A percentile compares a stretch with the other conserved stretches of the same genome.
Evolutionary conservation across 2,888 invertebrate species (phyloP).

Genomic region (Parascotia fuliginaria): DNA sequence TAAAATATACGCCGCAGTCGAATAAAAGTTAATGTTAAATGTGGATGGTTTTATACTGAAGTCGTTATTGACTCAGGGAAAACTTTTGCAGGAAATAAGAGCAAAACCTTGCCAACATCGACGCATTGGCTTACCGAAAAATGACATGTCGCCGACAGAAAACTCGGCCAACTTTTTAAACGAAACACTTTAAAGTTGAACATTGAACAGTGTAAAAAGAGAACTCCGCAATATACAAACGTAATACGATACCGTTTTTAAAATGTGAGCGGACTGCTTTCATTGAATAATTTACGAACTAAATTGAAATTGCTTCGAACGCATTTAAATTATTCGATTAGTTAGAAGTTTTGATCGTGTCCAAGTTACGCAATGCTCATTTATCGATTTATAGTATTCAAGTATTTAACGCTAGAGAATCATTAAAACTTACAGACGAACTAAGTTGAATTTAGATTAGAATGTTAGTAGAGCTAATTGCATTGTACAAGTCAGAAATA

Average conservation of each 20-base stretch:
- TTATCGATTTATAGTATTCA: slow-evolving; percentile 29
- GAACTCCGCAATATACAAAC: slow-evolving; percentile 11
- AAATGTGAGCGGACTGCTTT: slow-evolving; percentile 14
- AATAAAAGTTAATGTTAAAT: neutral
- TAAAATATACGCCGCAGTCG: neutral
- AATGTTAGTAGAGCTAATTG: neutral
- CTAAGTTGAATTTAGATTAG: neutral
- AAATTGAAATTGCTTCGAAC: slow-evolving; percentile 32
- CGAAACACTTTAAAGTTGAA: slow-evolving; percentile 20
- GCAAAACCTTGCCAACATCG: slow-evolving; percentile 39
- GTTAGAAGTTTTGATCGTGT: slow-evolving; percentile 34
- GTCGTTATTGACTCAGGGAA: slow-evolving; percentile 31
- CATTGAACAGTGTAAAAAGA: slow-evolving; percentile 12
- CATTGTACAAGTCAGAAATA: slow-evolving; percentile 31
- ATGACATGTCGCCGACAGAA: slow-evolving; percentile 42
- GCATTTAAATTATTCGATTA: slow-evolving; percentile 41
- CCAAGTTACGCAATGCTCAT: slow-evolving; percentile 28
- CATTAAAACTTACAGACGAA: neutral
- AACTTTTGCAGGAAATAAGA: slow-evolving; percentile 50
- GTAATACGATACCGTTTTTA: slow-evolving; percentile 14
- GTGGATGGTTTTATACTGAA: slow-evolving; percentile 29
- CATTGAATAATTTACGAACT: slow-evolving; percentile 30
- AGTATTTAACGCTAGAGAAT: slow-evolving; percentile 6
- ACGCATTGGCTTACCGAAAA: slow-evolving; percentile 41
- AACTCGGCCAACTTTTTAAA: slow-evolving; percentile 17